These are phyloP conservation scores for Ageneiosus marmoratus DNA, from an alignment of 2,113 vertebrate genomes.

Conservation along the genomic window DNA sequence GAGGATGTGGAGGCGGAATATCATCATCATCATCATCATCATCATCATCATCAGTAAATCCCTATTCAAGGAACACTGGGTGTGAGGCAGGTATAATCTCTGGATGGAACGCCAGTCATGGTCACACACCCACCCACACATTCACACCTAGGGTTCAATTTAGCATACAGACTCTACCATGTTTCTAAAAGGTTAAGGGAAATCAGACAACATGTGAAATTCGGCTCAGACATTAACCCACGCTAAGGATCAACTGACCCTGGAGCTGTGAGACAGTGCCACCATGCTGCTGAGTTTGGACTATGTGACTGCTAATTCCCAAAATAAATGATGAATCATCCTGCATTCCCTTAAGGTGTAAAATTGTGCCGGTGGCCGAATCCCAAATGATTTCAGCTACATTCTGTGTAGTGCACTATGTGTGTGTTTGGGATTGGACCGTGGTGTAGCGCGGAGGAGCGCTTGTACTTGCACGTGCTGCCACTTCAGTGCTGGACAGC, in stretches of 20 bases:
- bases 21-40: not conserved
- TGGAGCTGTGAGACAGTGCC: not conserved
- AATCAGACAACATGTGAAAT: not conserved
- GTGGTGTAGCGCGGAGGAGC: not conserved
- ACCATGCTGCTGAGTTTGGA: not conserved
- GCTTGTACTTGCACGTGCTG: conserved; percentile 20
- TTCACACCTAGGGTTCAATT: not conserved
- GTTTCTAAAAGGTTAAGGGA: not conserved
- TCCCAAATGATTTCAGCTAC: not conserved
- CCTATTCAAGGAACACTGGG: not conserved
- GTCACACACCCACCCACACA: not conserved
- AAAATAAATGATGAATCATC: conserved; percentile 11
- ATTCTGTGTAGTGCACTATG: not conserved
- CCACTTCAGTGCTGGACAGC: conserved; percentile 52
- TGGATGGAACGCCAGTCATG: not conserved
- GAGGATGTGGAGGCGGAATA: not conserved
- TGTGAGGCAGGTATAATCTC: not conserved
- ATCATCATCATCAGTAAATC: not conserved
- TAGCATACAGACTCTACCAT: not conserved
- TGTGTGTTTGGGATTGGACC: not conserved
- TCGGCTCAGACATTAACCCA: not conserved
- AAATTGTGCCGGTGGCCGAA: not conserved
- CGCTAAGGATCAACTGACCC: not conserved
- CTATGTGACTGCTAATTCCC: not conserved
- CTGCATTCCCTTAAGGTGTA: not conserved